Evolutionary conservation across 2,113 vertebrate species (phyloP).

Genomic region (Phylloscopus trochiloides): DNA sequence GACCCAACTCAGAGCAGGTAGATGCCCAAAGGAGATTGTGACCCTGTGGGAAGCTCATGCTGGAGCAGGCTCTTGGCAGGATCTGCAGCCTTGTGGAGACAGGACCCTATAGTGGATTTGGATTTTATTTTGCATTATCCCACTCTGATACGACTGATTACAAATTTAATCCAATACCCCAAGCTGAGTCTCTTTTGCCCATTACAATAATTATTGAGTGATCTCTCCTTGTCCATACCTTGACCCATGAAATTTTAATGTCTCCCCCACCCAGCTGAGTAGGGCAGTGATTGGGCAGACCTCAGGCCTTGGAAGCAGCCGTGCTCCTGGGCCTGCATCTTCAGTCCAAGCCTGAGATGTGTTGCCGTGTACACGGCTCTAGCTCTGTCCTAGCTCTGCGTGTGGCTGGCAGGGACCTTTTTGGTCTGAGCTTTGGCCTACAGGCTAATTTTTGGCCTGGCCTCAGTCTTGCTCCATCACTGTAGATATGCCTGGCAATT

Average conservation of each 20-base stretch:
- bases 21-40: neutral
- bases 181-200: neutral
- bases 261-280: neutral
- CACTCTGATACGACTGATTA: neutral
- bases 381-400: neutral
- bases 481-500: accelerated
- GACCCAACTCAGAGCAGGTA: neutral
- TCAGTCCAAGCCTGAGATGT: neutral
- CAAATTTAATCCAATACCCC: neutral
- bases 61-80: neutral
- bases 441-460: neutral
- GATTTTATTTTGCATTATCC: neutral
- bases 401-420: accelerated
- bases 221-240: neutral
- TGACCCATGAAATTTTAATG: neutral
- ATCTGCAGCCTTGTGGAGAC: neutral
- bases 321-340: neutral
- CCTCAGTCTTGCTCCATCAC: neutral
- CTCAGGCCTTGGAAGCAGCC: neutral
- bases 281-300: neutral
- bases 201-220: neutral
- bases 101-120: neutral
- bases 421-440: neutral
- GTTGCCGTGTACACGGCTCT: neutral
- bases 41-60: neutral